phyloP scores from a whole-genome alignment of 2,113 vertebrate species.

The Acanthisitta chloris region DNA sequence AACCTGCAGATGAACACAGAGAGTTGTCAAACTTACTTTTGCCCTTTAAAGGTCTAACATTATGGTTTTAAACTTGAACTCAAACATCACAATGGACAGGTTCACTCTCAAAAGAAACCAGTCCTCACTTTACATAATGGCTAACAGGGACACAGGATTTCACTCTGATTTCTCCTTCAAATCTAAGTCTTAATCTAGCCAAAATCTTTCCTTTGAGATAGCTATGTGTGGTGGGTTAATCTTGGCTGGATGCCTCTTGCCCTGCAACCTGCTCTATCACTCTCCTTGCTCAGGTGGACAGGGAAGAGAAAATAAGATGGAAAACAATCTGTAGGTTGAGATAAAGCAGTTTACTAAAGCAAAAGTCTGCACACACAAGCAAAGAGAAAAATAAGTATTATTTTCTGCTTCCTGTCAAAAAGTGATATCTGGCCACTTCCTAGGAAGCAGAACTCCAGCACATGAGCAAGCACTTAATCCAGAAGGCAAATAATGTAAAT shows the following conservation, averaged over 20 bases:
- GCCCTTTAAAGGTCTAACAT: not conserved
- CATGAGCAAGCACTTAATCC: fast-evolving
- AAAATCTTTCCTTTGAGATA: not conserved
- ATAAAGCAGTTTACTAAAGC: not conserved
- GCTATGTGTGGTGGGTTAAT: not conserved
- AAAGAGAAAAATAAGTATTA: not conserved
- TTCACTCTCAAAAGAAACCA: not conserved
- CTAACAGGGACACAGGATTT: not conserved
- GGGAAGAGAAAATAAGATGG: not conserved
- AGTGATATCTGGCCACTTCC: not conserved
- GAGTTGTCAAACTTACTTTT: not conserved
- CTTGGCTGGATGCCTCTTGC: not conserved
- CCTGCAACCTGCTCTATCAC: not conserved
- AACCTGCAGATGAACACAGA: not conserved
- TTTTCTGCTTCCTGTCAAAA: fast-evolving
- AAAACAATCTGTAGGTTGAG: not conserved
- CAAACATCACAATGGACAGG: not conserved
- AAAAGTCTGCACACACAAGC: not conserved
- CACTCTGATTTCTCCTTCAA: not conserved
- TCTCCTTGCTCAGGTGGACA: not conserved
- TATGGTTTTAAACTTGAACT: not conserved
- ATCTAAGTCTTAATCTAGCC: not conserved
- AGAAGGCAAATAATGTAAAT: not conserved
- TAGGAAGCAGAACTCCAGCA: not conserved
- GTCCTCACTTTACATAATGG: not conserved